Percentiles rank a stretch among this genome's conserved stretches.
Conservation (phyloP, 2,113 vertebrate species). For the Vulpes lagopus region DNA sequence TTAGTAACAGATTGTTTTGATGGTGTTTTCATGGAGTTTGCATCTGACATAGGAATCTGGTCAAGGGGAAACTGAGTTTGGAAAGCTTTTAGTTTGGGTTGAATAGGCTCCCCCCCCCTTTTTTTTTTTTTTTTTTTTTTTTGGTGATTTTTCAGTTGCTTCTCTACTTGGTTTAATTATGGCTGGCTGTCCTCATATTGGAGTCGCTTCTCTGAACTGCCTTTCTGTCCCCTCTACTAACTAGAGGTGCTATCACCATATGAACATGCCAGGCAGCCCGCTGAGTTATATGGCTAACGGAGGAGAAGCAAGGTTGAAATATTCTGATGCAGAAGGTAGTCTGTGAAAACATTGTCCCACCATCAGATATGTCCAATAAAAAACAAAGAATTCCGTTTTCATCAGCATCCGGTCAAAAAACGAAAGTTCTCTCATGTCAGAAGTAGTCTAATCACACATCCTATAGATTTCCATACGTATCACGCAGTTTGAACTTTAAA, state of each 20-base stretch:
- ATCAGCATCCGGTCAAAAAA: background rate
- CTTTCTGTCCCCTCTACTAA: background rate
- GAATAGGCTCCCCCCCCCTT: too few relatives aligned
- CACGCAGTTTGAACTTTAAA: background rate
- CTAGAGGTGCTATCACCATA: background rate
- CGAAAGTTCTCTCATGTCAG: background rate
- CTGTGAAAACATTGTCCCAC: background rate
- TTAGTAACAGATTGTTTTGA: conserved; percentile 19
- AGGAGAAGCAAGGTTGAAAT: background rate
- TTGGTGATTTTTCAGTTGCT: background rate
- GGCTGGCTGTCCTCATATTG: background rate
- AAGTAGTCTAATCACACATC: background rate
- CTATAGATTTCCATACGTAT: background rate
- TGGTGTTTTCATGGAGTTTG: background rate
- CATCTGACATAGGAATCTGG: background rate
- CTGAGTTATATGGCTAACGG: background rate
- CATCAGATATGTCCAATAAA: background rate
- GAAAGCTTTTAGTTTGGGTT: background rate
- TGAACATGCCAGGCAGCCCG: accelerated
- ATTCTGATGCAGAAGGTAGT: background rate
- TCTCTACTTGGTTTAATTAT: background rate
- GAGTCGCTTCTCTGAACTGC: background rate
- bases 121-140: background rate
- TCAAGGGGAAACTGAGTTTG: background rate
- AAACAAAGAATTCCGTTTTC: background rate